Conservation (phyloP, 2,113 vertebrate genomes). For the Pygoscelis antarcticus region DNA sequence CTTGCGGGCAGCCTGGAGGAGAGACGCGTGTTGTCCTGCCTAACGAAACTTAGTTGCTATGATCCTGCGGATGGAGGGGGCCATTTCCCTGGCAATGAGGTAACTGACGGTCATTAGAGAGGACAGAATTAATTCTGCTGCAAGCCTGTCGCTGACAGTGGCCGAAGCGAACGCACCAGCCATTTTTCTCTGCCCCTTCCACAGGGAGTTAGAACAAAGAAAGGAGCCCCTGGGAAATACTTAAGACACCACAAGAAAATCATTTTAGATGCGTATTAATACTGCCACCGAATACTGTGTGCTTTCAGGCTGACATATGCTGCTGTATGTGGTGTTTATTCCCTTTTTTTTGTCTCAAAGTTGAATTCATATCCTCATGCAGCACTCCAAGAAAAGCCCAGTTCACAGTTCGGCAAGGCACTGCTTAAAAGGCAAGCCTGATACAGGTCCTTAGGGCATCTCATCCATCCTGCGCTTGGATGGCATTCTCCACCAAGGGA, state of each 20-base stretch:
- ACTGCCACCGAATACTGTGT: neutral
- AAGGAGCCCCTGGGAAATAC: neutral
- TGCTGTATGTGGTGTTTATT: neutral
- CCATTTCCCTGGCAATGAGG: conserved; percentile 30
- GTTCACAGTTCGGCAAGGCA: conserved; percentile 32
- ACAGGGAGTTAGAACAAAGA: conserved; percentile 45
- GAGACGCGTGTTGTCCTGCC: neutral
- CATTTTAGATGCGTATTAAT: neutral
- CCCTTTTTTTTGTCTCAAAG: neutral
- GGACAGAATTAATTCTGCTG: conserved; percentile 52
- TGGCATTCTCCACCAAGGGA: conserved; percentile 75
- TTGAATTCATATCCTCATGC: neutral
- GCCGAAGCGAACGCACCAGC: neutral
- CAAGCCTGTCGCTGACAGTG: neutral
- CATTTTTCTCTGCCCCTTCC: conserved; percentile 26
- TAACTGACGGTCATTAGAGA: conserved; percentile 23
- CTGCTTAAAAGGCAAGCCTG: conserved; percentile 38
- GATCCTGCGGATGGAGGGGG: neutral
- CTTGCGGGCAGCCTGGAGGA: neutral
- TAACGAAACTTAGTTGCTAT: neutral
- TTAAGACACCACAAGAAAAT: neutral
- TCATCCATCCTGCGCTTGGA: conserved; percentile 67
- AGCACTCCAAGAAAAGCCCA: conserved; percentile 6
- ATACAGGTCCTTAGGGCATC: conserved; percentile 52
- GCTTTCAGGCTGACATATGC: neutral